Evolutionary conservation across 2,888 invertebrate genomes (phyloP), one percentile per base, ranked within the genome.

Genomic region (Lepidochrysops patricia): DNA sequence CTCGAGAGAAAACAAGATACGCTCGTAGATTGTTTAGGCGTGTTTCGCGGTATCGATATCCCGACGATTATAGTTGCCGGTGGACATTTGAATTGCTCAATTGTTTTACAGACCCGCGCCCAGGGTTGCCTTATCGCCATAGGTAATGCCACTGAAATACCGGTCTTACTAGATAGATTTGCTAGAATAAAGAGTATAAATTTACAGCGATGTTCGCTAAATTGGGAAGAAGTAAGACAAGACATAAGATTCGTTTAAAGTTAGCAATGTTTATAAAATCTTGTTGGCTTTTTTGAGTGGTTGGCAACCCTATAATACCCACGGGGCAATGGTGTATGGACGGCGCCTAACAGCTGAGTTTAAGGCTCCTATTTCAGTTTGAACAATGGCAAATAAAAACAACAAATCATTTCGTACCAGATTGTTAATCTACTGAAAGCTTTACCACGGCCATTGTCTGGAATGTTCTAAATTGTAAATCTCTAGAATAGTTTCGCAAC

Each of bases 41-140:
- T 32, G 54, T 32, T 54, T 29, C 26, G 52, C 29, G 29, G 29
- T 54, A 54, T 54, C 32, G 54, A 54, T 54, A 29, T 29, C 32
- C 32, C 29, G 29, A 54, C 29, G 54, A 54, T 29, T 54, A 29
- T 32, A 19, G 19, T 52, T 26, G 27, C 52, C 52, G 52, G 54
- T 32, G 29, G 54, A 54, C 54, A 29, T 54, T 54, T 54, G 54
- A 29, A 54, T 54, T 54, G 54, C 54, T 54, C 54, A 54, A 54
- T 54, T 32, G 54, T 54, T 29, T 54, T 32, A 29, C 54, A 54
- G 54, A 32, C 29, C 54, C 19, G 12, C 29, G 54, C 32, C 6
- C 12, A 43, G 43, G 43, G 43, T 4, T 43, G 43, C 43, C 43
- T 19, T 9, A 19, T 43, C 4, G 1, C 43, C 19, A n/a, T n/a